A percentile compares a stretch with the other conserved stretches of the same genome.
Conservation (phyloP, 2,113 vertebrate species). For the Pontoporia blainvillei region DNA sequence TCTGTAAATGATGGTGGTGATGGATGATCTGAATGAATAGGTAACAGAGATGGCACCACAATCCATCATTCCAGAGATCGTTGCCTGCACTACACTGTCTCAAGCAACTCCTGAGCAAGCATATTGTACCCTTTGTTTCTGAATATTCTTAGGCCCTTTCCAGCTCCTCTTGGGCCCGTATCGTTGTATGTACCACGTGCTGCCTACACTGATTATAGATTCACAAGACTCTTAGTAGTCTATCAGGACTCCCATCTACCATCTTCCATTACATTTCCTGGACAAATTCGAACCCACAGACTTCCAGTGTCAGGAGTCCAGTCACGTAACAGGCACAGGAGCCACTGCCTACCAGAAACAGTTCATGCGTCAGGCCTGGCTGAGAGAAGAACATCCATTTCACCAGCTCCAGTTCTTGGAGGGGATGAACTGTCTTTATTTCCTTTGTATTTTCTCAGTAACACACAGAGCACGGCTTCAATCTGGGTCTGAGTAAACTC, state of each 20-base stretch:
- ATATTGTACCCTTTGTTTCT: background rate
- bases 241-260: background rate
- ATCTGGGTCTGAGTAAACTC: background rate
- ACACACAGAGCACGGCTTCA: background rate
- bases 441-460: background rate
- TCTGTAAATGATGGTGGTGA: background rate
- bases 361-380: background rate
- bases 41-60: background rate
- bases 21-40: background rate
- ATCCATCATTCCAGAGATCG: background rate
- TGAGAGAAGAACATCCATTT: background rate
- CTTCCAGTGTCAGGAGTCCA: background rate
- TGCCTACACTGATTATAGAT: background rate
- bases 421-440: background rate
- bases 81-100: background rate
- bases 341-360: background rate
- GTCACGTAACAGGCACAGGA: background rate
- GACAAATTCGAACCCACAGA: background rate
- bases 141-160: background rate
- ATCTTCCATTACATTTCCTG: background rate
- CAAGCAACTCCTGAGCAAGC: background rate
- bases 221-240: background rate
- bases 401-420: background rate
- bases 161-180: background rate
- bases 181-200: background rate